A percentile compares a stretch with the other conserved stretches of the same genome.
Conservation (phyloP, 2,888 invertebrate species). For the Polyommatus iphigenia region DNA sequence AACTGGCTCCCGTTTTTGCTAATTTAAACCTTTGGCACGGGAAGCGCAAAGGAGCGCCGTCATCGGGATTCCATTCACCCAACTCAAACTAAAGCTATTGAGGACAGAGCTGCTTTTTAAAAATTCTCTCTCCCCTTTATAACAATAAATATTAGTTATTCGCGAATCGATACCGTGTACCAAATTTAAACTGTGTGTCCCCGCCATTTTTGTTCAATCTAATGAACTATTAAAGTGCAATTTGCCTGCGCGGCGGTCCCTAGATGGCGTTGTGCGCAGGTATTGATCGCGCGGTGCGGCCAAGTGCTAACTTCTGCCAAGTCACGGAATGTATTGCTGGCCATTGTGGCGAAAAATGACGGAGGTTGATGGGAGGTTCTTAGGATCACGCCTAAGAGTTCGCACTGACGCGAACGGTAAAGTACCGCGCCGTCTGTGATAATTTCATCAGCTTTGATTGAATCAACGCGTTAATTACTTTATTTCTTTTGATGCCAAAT, state of each 20-base stretch:
- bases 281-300: slow-evolving; percentile 75
- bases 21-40: background rate
- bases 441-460: background rate
- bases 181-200: slow-evolving; percentile 76
- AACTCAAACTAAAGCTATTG: background rate
- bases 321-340: slow-evolving; percentile 79
- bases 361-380: slow-evolving; percentile 52
- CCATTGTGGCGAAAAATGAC: slow-evolving; percentile 78
- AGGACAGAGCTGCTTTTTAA: background rate
- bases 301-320: slow-evolving; percentile 76
- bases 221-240: slow-evolving; percentile 81
- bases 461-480: background rate
- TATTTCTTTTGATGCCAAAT: background rate
- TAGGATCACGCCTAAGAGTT: slow-evolving; percentile 14
- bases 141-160: slow-evolving; percentile 38
- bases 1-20: background rate
- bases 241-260: slow-evolving; percentile 76
- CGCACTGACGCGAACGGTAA: slow-evolving; percentile 25
- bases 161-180: slow-evolving; percentile 73
- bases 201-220: slow-evolving; percentile 78
- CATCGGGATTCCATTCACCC: background rate
- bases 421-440: background rate
- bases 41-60: background rate
- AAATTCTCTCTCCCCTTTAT: slow-evolving; percentile 21
- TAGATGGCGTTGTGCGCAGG: slow-evolving; percentile 77